phyloP scores from a whole-genome alignment of 1,140 invertebrate species.

The Zaprionus lachaisei region DNA sequence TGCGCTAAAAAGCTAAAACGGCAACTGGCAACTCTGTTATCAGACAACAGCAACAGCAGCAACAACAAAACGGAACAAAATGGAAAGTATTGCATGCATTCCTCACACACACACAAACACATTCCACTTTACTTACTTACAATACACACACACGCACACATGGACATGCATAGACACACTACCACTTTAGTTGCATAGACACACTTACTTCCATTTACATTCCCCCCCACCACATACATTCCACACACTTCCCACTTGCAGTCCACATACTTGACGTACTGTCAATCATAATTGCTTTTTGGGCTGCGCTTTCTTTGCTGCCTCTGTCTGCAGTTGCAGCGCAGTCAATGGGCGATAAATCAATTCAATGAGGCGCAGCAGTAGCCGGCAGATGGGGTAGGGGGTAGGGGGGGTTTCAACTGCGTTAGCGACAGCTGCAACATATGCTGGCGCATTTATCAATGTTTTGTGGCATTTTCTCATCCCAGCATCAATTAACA shows the following conservation, averaged over 20 bases:
- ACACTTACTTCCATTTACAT: too few species aligned
- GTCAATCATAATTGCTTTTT: conserved; percentile 73
- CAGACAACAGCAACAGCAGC: conserved; percentile 1
- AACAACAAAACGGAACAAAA: conserved; percentile 56
- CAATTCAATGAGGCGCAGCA: conserved; percentile 48
- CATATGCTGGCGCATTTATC: conserved; percentile 62
- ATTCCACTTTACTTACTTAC: not conserved
- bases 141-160: not conserved
- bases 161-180: not conserved
- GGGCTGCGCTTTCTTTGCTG: conserved; percentile 35
- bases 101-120: conserved; percentile 10
- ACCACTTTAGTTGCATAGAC: not conserved
- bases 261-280: conserved; percentile 55
- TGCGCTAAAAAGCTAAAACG: conserved; percentile 9
- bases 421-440: conserved; percentile 19
- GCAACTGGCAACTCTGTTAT: conserved; percentile 46
- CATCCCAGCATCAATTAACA: conserved; percentile 73
- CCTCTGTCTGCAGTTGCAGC: conserved; percentile 43
- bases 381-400: not conserved
- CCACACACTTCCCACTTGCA: not conserved
- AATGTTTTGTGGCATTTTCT: conserved; percentile 26
- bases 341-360: conserved; percentile 49
- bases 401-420: not conserved
- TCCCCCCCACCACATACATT: too few species aligned
- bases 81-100: conserved; percentile 54